A percentile compares a stretch with the other conserved stretches of the same genome.
Evolutionary conservation across 2,888 invertebrate species (phyloP).

Genomic region (Tachina lurida): DNA sequence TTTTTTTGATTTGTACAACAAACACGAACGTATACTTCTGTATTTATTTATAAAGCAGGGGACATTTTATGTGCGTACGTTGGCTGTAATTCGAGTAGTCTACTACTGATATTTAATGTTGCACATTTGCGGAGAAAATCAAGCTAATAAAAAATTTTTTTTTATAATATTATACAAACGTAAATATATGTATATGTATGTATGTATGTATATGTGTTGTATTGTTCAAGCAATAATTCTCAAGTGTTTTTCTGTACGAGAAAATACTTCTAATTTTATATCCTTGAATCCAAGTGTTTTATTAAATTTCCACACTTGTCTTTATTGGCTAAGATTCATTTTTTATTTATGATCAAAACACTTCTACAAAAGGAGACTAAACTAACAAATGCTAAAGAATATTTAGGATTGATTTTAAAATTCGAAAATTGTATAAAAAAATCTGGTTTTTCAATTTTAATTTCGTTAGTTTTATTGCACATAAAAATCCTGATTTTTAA

Average conservation of each 20-base stretch:
- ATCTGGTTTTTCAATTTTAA: too few relatives aligned
- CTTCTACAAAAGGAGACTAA: slow-evolving; percentile 42
- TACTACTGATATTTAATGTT: slow-evolving; percentile 51
- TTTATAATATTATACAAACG: not conserved
- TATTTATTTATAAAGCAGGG: slow-evolving; percentile 1
- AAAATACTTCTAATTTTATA: slow-evolving; percentile 34
- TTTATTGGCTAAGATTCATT: slow-evolving; percentile 73
- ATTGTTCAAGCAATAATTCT: slow-evolving; percentile 33
- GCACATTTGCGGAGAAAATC: slow-evolving; percentile 50
- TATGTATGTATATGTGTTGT: not conserved
- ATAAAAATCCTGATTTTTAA: too few relatives aligned
- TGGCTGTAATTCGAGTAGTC: slow-evolving; percentile 36
- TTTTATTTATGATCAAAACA: slow-evolving; percentile 71
- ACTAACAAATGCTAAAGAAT: slow-evolving; percentile 30
- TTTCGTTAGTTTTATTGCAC: too few relatives aligned
- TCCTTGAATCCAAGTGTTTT: slow-evolving; percentile 69
- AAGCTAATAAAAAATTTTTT: slow-evolving; percentile 44
- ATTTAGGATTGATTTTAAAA: not conserved
- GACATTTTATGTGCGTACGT: slow-evolving; percentile 2
- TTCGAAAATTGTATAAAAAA: too few relatives aligned
- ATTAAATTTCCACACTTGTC: slow-evolving; percentile 73
- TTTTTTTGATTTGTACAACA: slow-evolving; percentile 48
- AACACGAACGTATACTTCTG: not conserved
- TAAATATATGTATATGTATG: too few relatives aligned
- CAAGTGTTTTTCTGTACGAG: slow-evolving; percentile 57